Evolutionary conservation across 2,797 vertebrate species (phyloP), one percentile per base, ranked within the genome.

Genomic region (Aulostomus chinensis): DNA sequence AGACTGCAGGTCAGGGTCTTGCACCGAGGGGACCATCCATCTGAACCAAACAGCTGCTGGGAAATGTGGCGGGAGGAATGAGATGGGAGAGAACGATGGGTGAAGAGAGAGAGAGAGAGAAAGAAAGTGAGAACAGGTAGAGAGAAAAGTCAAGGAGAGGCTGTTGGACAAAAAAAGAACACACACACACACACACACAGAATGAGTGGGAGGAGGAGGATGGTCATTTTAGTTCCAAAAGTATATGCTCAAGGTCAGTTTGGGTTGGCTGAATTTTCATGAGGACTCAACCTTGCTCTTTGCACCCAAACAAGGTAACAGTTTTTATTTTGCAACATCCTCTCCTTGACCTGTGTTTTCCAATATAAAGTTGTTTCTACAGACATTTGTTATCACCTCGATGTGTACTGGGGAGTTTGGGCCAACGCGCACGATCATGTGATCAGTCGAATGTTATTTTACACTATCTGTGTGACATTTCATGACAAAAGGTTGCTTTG

Each of bases 21-120:
- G 70, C 70, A 56, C 81, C 56, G 70, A 69, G 63, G 76, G 71
- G 76, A 74, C 75, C 72, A 84, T 88, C 85, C 83, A 86, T 88
- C 88, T 88, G 78, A 86, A 78, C 72, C 52, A 62, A 81, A 66
- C 79, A 88, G 83, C 87, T 86, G 85, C 80, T 80, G 57, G 67
- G 65, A 68, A 74, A 72, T n/a, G 29, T 67, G 48, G 63, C 8
- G 28, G 41, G 48, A 66, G 66, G 55, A 65, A 66, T 61, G 51
- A 80, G 56, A 59, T 8, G 30, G 61, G 32, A 34, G 51, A 62
- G 39, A 52, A 73, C 46, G 45, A 69, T 66, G 45, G 66, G 34
- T 10, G 42, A 40, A 22, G 56, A 20, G 4, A 53, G 45, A 11
- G 30, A 51, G 21, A 35, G 16, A 17, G 29, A 39, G 33, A 38